These are phyloP conservation scores for Netelia melanura DNA, from an alignment of 2,888 invertebrate species.

Conservation along the genomic window DNA sequence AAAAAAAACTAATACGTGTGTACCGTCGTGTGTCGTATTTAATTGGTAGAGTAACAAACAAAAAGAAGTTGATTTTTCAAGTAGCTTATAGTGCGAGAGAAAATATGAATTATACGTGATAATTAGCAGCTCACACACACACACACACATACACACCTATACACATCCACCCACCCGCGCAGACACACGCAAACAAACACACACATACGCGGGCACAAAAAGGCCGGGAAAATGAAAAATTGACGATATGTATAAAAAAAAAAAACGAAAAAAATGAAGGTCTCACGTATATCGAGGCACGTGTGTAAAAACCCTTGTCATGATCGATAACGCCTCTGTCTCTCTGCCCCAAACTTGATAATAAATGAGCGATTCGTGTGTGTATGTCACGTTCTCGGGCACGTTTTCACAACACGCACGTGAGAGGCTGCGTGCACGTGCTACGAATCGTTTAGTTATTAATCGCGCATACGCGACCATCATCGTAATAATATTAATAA, in stretches of 20 bases:
- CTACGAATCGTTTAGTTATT: slow-evolving; percentile 28
- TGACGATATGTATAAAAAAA: slow-evolving; percentile 12
- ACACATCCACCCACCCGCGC: too few species aligned
- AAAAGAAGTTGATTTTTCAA: slow-evolving; percentile 42
- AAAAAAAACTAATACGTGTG: slow-evolving; percentile 7
- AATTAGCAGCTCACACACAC: background rate
- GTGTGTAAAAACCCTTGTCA: slow-evolving; percentile 25
- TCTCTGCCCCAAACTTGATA: slow-evolving; percentile 31
- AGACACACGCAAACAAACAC: too few species aligned
- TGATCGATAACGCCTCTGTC: slow-evolving; percentile 40
- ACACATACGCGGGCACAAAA: background rate
- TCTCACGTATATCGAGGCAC: slow-evolving; percentile 12
- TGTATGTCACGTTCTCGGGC: slow-evolving; percentile 4
- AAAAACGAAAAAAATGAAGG: background rate
- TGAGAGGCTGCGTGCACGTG: background rate
- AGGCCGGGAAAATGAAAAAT: slow-evolving; percentile 6
- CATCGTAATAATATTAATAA: slow-evolving; percentile 17
- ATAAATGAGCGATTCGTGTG: slow-evolving; percentile 23
- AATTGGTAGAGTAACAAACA: slow-evolving; percentile 2
- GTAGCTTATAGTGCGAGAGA: slow-evolving; percentile 8
- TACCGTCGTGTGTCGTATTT: background rate
- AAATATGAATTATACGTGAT: slow-evolving; percentile 22
- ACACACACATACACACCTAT: too few species aligned
- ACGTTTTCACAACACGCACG: slow-evolving; percentile 1
- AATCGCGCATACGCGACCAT: slow-evolving; percentile 20